Evolutionary conservation across 2,888 invertebrate species (phyloP), one percentile per base, ranked within the genome.

Genomic region (Linnaemya tessellans): DNA sequence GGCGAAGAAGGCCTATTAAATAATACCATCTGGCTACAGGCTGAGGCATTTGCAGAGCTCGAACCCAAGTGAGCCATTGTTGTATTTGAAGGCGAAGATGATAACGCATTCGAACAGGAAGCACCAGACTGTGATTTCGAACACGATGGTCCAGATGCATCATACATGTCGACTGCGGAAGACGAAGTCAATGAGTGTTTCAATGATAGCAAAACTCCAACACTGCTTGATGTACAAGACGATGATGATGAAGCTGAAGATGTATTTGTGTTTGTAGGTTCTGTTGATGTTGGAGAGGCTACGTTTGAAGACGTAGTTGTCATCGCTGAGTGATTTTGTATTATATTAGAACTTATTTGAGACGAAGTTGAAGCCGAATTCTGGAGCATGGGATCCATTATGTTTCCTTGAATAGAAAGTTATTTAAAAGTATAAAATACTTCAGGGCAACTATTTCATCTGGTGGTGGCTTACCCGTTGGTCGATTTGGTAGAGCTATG

Each of bases 331-430:
- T 79, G 82, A 67, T 82, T 85, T 79, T 85, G 85, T 67, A 82
- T 67, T 65, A 78, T 30, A 81, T 78, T 86, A 87, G 68, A 70
- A 74, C 87, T 89, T 22, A 89, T 86, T 67, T 89, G 89, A 75
- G 90, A 90, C n/a, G 87, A 89, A 92, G 91, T 93, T 92, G 90
- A 93, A 92, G 90, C 94, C 91, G 93, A 93, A 90, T 94, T 94
- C 86, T 95, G 96, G 93, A 95, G 95, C 92, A 95, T 96, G 89
- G 96, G 95, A 91, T 97, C 97, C 94, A 92, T 90, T 56, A 92
- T 90, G 87, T 92, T 92, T 86, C 90, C 90, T 89, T 9, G 74
- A 86, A 74, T 79, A 65, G 35, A 71, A n/a, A 51, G 1, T 1
- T 8, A 51, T 51, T 64, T 10, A n/a, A 54, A 68, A 41, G 46